Base-by-base conservation (phyloP, 2,888 invertebrate species). In the Agelastica alni region DNA sequence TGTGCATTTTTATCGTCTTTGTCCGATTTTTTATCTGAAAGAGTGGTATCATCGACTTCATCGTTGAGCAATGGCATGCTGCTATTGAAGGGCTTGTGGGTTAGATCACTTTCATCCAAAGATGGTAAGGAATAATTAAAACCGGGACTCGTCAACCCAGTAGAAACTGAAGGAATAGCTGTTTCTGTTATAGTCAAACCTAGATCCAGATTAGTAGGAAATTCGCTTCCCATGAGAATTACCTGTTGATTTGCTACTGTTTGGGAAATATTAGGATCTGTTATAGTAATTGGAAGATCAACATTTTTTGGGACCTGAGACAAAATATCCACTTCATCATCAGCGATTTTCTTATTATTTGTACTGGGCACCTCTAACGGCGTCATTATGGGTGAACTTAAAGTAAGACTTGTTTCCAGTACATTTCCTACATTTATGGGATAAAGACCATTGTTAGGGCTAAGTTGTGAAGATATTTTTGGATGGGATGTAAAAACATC, bases 331-430 rank as follows among this genome's bases (percentile, higher is more conserved):
- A 67, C 62, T 59, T 75, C 75, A 34, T 70, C 71, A 47, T 71
- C 72, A 46, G 63, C 66, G 46, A 70, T 75, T 63, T 68, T 80
- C 69, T 66, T 79, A 60, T 49, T 76, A 71, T 69, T 78, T 59
- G 60, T 77, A 66, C 70, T 85, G 3, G 89, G 89, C 16, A 87
- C 82, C 74, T 91, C 91, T 17, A 88, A 76, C 0, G 91, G 87
- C 1, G 91, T 88, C 91, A 91, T 91, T 46, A 91, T 91, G 0
- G 91, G 86, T 2, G 85, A 88, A 73, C 87, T 89, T 69, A 89
- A 83, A 10, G 90, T 78, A 3, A 88, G 80, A 62, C 88, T 90
- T 0, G 91, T 91, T 73, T 90, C 91, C 2, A 86, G 83, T 0
- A 89, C 88, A 59, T 85, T 82, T 52, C 85, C 75, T 17, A 80